phyloP scores from a whole-genome alignment of 2,113 vertebrate genomes.

The Scophthalmus maximus region DNA sequence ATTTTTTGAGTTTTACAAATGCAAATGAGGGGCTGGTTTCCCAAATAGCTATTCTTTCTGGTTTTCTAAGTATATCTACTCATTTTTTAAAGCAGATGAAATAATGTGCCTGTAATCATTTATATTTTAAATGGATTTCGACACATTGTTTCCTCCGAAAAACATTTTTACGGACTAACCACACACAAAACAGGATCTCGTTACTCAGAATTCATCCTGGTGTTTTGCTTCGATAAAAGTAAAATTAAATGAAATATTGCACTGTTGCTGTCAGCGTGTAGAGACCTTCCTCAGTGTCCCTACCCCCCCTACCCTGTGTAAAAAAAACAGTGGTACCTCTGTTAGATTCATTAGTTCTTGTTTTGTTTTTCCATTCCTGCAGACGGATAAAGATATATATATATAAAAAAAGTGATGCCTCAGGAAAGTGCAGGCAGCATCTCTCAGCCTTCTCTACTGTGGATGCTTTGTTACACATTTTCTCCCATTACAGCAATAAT shows the following conservation, averaged over 20 bases:
- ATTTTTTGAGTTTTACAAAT: constrained; percentile 63
- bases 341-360: constrained; percentile 37
- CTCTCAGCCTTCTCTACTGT: constrained; percentile 13
- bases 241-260: constrained; percentile 37
- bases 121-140: constrained; percentile 13
- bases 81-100: constrained; percentile 18
- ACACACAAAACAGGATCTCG: constrained; percentile 16
- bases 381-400: constrained; percentile 59
- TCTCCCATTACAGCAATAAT: constrained; percentile 40
- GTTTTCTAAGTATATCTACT: constrained; percentile 9
- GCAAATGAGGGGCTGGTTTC: constrained; percentile 49
- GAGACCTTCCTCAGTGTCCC: constrained; percentile 20
- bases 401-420: constrained; percentile 86
- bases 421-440: constrained; percentile 71
- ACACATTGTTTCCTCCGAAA: constrained; percentile 7
- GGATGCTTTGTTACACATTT: constrained; percentile 16
- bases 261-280: constrained; percentile 46
- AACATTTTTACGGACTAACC: constrained; percentile 17
- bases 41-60: constrained; percentile 32
- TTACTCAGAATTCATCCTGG: constrained; percentile 64
- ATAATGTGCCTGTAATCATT: neutral
- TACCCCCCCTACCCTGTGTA: constrained; percentile 13
- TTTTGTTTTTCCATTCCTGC: constrained; percentile 51
- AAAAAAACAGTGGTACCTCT: constrained; percentile 49
- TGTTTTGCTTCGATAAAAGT: constrained; percentile 40